A percentile compares a stretch with the other conserved stretches of the same genome.
Evolutionary conservation across 2,113 vertebrate species (phyloP).

Genomic region (Oxyruncus cristatus): DNA sequence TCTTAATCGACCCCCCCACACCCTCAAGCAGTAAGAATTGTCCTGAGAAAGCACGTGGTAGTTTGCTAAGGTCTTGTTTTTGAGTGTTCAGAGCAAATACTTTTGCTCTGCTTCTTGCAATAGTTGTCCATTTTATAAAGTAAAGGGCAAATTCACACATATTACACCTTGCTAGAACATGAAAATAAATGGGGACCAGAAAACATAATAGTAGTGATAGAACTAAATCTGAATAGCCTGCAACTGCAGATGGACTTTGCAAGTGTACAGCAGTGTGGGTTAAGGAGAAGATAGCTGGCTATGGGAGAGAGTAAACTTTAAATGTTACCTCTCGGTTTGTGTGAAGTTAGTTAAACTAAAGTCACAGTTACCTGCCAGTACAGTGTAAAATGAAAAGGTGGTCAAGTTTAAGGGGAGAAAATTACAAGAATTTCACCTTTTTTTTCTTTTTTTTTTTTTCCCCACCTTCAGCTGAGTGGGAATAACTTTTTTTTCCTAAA

Average conservation of each 20-base stretch:
- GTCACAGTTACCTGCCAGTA: neutral
- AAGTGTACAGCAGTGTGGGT: neutral
- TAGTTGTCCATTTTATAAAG: neutral
- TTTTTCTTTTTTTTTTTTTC: fast-evolving
- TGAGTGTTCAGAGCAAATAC: neutral
- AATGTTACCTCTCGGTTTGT: neutral
- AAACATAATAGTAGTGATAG: neutral
- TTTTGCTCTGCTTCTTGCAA: neutral
- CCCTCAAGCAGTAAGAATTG: neutral
- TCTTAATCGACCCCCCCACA: neutral
- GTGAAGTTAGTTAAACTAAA: neutral
- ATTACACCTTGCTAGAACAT: neutral
- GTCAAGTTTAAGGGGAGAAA: neutral
- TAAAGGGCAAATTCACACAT: neutral
- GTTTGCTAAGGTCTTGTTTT: neutral
- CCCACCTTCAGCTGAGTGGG: neutral
- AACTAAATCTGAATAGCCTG: neutral
- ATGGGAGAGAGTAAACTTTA: neutral
- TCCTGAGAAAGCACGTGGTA: neutral
- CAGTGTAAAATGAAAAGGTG: neutral
- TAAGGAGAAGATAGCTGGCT: neutral
- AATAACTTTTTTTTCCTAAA: neutral
- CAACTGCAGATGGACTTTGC: neutral
- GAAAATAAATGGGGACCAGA: neutral
- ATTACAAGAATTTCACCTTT: too few relatives aligned